Base-by-base conservation (phyloP, 1,140 invertebrate species). In the Hycleus phaleratus region DNA sequence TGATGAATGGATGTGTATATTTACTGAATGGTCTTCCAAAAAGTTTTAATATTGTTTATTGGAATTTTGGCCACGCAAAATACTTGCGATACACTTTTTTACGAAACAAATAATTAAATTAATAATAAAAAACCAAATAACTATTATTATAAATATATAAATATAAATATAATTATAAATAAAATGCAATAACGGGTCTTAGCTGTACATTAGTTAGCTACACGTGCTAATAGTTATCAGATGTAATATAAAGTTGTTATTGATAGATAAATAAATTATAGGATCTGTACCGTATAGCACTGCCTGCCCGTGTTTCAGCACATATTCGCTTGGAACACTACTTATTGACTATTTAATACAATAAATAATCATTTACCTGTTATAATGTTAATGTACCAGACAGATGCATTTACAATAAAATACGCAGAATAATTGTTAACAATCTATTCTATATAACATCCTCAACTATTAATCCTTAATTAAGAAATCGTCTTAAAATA, bases 281-380 rank as follows among this genome's bases (percentile, higher is more conserved):
- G 52, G 52, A 54, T 55, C 59, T 65, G 61, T 71, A 73, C 71
- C 64, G 71, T 72, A 73, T 73, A 72, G 71, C 71, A 72, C 70
- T 73, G 71, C 71, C 71, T 72, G 61, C 60, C 56, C 60, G 71
- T 73, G 70, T 73, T 72, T 73, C 71, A 71, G 67, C 69, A 70
- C 71, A 66, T 67, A 71, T 70, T 63, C 63, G 71, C 71, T 73
- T 71, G 71, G 68, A 72, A 72, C 70, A 73, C 69, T 32, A 32
- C 32, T 57, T 65, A 69, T 70, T 73, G 71, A 73, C 70, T 73
- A 73, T 69, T 68, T 67, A 71, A 70, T 65, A 68, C 60, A 68
- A 68, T 67, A 66, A 67, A 67, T 68, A 72, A 69, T 71, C 64
- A 71, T 68, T 67, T 70, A 72, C 68, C 66, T 73, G 71, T 73